Percentiles rank a stretch among this genome's conserved stretches.
Evolutionary conservation across 2,113 vertebrate genomes (phyloP).

Genomic region (Hypanus sabinus): DNA sequence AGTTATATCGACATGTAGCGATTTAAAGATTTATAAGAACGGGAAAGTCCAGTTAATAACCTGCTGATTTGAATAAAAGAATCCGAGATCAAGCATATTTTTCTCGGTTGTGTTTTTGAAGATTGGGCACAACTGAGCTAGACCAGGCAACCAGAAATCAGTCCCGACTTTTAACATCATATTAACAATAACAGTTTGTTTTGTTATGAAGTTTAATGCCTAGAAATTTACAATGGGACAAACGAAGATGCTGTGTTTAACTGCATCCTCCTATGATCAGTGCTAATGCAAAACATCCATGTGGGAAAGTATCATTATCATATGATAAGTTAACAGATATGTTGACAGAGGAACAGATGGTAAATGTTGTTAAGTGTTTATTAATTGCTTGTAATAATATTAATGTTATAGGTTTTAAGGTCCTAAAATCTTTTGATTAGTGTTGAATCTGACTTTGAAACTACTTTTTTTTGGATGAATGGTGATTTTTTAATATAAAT

Average conservation of each 20-base stretch:
- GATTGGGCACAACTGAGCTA: neutral
- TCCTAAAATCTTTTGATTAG: neutral
- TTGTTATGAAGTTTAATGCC: neutral
- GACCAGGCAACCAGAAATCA: neutral
- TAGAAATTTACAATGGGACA: neutral
- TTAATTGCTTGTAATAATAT: neutral
- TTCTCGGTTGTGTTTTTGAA: neutral
- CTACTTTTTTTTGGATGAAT: neutral
- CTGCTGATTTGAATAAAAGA: neutral
- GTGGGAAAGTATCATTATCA: neutral
- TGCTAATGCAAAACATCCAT: neutral
- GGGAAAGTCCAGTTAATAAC: neutral
- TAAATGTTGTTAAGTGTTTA: neutral
- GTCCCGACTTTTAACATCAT: neutral
- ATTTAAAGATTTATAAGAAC: neutral
- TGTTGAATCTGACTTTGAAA: neutral
- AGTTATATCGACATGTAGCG: neutral
- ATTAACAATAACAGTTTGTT: neutral
- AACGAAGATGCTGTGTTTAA: neutral
- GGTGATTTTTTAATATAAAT: neutral
- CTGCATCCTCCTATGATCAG: neutral
- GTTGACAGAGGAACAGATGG: neutral
- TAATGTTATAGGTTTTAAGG: neutral
- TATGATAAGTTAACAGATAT: neutral
- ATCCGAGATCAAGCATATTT: neutral